Conservation (phyloP, 2,113 vertebrate genomes). For the Eolophus roseicapilla region DNA sequence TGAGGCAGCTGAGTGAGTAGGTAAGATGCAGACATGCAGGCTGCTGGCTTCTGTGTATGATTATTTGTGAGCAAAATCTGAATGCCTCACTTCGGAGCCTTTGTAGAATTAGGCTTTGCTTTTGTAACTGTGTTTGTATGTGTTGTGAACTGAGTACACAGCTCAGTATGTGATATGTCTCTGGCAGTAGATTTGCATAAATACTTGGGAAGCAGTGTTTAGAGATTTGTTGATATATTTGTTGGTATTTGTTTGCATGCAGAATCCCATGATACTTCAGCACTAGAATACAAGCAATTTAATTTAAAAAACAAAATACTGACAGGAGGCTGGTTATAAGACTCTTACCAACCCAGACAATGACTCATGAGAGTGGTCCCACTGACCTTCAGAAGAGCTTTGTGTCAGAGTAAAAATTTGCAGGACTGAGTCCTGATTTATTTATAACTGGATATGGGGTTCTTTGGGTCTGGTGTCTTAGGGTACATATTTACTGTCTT, state of each 20-base stretch:
- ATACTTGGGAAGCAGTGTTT: conserved; percentile 10
- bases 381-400: neutral
- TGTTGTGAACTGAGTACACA: neutral
- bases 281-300: neutral
- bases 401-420: neutral
- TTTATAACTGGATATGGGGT: neutral
- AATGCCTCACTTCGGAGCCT: neutral
- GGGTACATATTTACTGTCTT: neutral
- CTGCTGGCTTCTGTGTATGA: neutral
- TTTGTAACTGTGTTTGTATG: neutral
- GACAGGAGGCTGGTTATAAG: neutral
- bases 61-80: neutral
- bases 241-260: neutral
- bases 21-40: neutral
- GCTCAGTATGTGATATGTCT: neutral
- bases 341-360: neutral
- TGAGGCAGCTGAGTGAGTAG: neutral
- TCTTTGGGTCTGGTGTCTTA: neutral
- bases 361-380: neutral
- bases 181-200: neutral
- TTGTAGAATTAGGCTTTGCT: neutral
- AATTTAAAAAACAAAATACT: neutral
- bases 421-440: neutral
- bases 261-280: neutral
- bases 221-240: conserved; percentile 11